Conservation (phyloP, 1,140 invertebrate species). For the Drosophila pandora region DNA sequence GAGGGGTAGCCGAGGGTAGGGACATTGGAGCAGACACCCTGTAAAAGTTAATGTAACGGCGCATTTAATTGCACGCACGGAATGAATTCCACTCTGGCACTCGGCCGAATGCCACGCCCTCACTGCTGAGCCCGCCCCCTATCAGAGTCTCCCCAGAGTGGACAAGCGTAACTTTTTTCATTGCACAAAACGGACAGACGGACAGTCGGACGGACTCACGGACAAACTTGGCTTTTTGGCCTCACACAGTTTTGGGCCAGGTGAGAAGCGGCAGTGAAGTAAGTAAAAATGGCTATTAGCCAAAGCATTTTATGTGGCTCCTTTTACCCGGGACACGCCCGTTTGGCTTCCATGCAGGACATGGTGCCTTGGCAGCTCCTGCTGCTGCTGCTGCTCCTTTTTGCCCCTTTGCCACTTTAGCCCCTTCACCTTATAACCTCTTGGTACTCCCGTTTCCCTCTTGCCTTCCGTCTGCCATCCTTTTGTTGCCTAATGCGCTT, state of each 20-base stretch:
- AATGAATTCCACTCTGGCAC: constrained; percentile 55
- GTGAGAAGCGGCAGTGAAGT: constrained; percentile 65
- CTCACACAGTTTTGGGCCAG: constrained; percentile 51
- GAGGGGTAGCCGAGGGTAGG: constrained; percentile 3
- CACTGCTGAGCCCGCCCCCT: constrained; percentile 10
- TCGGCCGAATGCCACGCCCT: constrained; percentile 43
- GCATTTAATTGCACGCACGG: constrained; percentile 80
- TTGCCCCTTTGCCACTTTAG: background rate
- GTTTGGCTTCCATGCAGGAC: constrained; percentile 19
- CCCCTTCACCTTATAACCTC: background rate
- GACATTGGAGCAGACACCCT: constrained; percentile 71
- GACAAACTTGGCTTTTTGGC: constrained; percentile 79
- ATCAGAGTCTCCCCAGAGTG: constrained; percentile 34
- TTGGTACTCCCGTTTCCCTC: no score
- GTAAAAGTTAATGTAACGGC: constrained; percentile 81
- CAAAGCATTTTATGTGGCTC: constrained; percentile 79
- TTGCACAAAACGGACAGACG: constrained; percentile 12
- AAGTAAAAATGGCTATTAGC: constrained; percentile 82
- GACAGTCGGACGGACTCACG: constrained; percentile 2
- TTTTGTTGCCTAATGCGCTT: constrained; percentile 81
- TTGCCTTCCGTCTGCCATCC: constrained; percentile 34
- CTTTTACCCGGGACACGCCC: constrained; percentile 64
- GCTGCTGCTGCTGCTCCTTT: background rate
- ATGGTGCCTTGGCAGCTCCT: constrained; percentile 1
- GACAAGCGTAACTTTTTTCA: constrained; percentile 67